Base-by-base conservation (phyloP, 2,113 vertebrate species). In the Tetrao urogallus region DNA sequence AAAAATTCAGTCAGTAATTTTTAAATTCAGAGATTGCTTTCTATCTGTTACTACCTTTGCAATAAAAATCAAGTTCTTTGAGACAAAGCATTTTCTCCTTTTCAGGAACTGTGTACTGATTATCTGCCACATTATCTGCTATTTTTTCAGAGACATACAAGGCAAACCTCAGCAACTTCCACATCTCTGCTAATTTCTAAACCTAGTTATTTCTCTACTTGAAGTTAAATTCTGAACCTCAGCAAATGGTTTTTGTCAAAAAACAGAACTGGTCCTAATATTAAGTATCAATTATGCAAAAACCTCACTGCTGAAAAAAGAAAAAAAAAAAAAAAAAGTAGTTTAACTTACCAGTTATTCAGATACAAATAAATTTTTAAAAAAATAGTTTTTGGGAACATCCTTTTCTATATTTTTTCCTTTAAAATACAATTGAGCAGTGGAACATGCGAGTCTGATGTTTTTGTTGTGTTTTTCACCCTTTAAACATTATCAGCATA, bases 381-480 rank as follows among this genome's bases (percentile, higher is more conserved):
- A 20, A 6, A 3, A 34, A 3, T 8, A 19, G 11, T 50, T 40
- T 52, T 4, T 0, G 8, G 15, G 11, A 8, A 61, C 42, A 57
- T 4, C 13, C 5, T 61, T 82, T 87, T 86, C 61, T 5, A 20
- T 67, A 22, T 17, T 2, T 42, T 57, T 38, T 54, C 6, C 14
- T 83, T 78, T 91, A 40, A 84, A 78, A 69, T 25, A 7, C 1
- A 2, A 4, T 17, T 45, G 54, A 22, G 43, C 16, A 78, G 30
- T 6, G n/a, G 67, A 48, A 3, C 12, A 45, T n/a, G 4, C 14
- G 20, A 74, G 30, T 12, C 10, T 32, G n/a, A 16, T 2, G 0
- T 57, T 57, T 34, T 4, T 48, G 70, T 47, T 34, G 4, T 16
- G 5, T 54, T 69, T 86, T 86, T 60, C 47, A 57, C 0, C 17